phyloP scores from a whole-genome alignment of 2,888 invertebrate genomes.

The Orthonevra nobilis region DNA sequence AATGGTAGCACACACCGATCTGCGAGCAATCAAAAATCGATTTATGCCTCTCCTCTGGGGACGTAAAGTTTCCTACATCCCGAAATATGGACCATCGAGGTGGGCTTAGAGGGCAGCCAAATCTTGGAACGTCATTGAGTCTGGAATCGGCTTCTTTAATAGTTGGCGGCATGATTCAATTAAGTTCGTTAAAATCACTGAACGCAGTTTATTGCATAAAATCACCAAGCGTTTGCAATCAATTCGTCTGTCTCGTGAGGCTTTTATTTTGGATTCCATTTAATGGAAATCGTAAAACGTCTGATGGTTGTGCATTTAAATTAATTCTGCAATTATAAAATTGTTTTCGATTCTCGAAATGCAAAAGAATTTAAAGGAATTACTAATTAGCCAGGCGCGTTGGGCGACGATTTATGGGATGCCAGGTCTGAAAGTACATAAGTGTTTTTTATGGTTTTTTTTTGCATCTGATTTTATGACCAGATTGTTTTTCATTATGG shows the following conservation, averaged over 20 bases:
- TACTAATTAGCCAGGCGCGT: neutral
- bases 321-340: conserved; percentile 37
- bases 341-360: conserved; percentile 8
- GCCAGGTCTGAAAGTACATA: too few species aligned
- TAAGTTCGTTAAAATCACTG: conserved; percentile 37
- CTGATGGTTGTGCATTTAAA: conserved; percentile 19
- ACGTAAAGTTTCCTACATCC: conserved; percentile 23
- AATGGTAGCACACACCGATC: conserved; percentile 60
- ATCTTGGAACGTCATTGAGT: neutral
- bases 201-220: conserved; percentile 46
- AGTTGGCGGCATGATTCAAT: conserved; percentile 9
- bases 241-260: conserved; percentile 20
- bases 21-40: conserved; percentile 58
- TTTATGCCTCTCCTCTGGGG: conserved; percentile 32
- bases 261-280: neutral
- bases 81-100: neutral
- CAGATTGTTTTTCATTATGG: too few species aligned
- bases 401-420: too few species aligned
- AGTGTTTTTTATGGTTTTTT: too few species aligned
- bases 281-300: conserved; percentile 16
- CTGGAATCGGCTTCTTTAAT: conserved; percentile 5
- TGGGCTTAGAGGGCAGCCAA: neutral
- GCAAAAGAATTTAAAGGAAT: neutral
- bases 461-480: too few species aligned
- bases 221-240: conserved; percentile 31